Conservation (phyloP, 1,140 invertebrate species). For the Nasonia giraulti region DNA sequence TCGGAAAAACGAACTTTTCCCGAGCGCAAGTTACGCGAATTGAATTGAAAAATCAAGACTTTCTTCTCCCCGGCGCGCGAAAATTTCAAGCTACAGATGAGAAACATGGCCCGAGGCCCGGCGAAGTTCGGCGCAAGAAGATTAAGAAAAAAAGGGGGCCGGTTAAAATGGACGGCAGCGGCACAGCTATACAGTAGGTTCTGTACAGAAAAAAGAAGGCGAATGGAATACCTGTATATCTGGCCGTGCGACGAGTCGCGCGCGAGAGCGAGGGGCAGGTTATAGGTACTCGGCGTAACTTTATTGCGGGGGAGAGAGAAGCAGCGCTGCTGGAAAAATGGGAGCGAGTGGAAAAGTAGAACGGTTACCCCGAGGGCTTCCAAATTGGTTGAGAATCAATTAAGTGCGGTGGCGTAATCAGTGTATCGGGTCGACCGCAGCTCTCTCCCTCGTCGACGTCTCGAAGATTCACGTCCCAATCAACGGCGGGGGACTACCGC, state of each 20-base stretch:
- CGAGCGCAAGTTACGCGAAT: not conserved
- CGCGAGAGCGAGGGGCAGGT: not conserved
- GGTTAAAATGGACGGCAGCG: not conserved
- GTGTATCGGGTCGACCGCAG: conserved; percentile 55
- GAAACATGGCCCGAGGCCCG: conserved; percentile 12
- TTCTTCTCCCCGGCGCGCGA: not conserved
- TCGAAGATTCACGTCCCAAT: conserved; percentile 63
- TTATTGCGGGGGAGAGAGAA: conserved; percentile 23
- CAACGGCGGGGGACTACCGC: conserved; percentile 51
- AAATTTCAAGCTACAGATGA: not conserved
- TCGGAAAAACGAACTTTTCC: too few relatives aligned
- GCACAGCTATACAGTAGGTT: too few relatives aligned
- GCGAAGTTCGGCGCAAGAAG: conserved; percentile 19
- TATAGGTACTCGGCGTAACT: conserved; percentile 5
- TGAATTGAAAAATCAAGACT: conserved; percentile 41
- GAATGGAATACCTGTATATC: not conserved
- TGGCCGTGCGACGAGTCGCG: not conserved
- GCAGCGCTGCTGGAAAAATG: conserved; percentile 9
- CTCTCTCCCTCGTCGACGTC: conserved; percentile 5
- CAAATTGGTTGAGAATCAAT: conserved; percentile 63
- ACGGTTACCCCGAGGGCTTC: conserved; percentile 51
- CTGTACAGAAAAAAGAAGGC: not conserved
- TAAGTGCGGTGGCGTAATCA: conserved; percentile 62
- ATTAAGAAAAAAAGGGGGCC: conserved; percentile 17
- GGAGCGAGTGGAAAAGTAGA: conserved; percentile 43